These are phyloP conservation scores for Cylindroiulus punctatus DNA, from an alignment of 2,888 invertebrate genomes.

Conservation along the genomic window DNA sequence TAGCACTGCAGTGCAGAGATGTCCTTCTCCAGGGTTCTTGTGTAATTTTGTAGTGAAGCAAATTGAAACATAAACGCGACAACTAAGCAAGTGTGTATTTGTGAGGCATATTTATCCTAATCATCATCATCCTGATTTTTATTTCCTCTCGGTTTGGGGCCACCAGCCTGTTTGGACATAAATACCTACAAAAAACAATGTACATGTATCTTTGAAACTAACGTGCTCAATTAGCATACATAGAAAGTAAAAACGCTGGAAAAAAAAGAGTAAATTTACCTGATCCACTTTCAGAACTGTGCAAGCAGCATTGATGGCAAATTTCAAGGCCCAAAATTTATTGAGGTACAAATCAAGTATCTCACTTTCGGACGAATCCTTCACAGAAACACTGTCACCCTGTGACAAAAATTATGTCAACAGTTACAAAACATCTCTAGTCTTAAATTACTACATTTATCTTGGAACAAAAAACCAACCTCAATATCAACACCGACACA, in stretches of 20 bases:
- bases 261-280: slow-evolving; percentile 62
- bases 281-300: slow-evolving; percentile 95
- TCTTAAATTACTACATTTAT: no score
- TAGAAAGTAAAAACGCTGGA: background rate
- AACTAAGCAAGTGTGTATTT: background rate
- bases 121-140: slow-evolving; percentile 71
- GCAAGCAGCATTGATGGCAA: slow-evolving; percentile 91
- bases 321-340: slow-evolving; percentile 94
- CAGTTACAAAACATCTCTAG: slow-evolving; percentile 48
- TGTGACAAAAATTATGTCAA: slow-evolving; percentile 59
- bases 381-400: slow-evolving; percentile 74
- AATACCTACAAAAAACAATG: slow-evolving; percentile 46
- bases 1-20: background rate
- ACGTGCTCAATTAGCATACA: background rate
- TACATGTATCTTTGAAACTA: background rate
- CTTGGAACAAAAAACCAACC: slow-evolving; percentile 65
- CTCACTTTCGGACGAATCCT: slow-evolving; percentile 80
- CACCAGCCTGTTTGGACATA: slow-evolving; percentile 97
- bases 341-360: slow-evolving; percentile 85
- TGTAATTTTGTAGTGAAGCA: background rate
- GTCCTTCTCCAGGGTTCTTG: background rate
- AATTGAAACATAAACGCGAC: background rate
- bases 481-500: slow-evolving; percentile 89
- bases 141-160: slow-evolving; percentile 80
- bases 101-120: slow-evolving; percentile 20